phyloP scores from a whole-genome alignment of 2,888 invertebrate species.

The Limenitis camilla region DNA sequence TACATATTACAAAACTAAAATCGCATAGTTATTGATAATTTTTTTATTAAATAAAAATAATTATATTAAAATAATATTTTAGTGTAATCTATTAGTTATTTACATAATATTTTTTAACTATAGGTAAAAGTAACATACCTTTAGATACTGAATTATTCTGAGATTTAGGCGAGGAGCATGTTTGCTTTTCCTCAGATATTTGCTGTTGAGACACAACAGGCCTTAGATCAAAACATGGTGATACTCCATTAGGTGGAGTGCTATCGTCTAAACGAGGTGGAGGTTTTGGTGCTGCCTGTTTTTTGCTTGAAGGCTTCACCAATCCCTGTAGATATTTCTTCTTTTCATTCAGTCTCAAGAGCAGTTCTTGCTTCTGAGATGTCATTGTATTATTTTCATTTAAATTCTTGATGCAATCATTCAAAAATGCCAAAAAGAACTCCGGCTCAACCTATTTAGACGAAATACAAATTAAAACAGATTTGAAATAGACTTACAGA shows the following conservation, averaged over 20 bases:
- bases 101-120: not conserved
- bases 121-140: slow-evolving; percentile 33
- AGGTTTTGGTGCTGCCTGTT: slow-evolving; percentile 60
- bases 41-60: slow-evolving; percentile 6
- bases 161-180: slow-evolving; percentile 47
- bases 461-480: slow-evolving; percentile 1
- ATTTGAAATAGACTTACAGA: not conserved
- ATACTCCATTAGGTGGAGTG: slow-evolving; percentile 65
- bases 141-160: slow-evolving; percentile 35
- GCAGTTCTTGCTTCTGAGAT: slow-evolving; percentile 76
- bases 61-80: not conserved
- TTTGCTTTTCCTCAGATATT: slow-evolving; percentile 54
- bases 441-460: slow-evolving; percentile 78
- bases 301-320: slow-evolving; percentile 51
- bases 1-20: no score
- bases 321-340: slow-evolving; percentile 73
- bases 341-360: slow-evolving; percentile 78
- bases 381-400: slow-evolving; percentile 57
- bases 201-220: slow-evolving; percentile 67
- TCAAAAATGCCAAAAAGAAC: slow-evolving; percentile 81
- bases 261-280: slow-evolving; percentile 59
- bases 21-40: no score
- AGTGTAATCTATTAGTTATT: not conserved
- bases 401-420: slow-evolving; percentile 78
- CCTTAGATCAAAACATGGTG: slow-evolving; percentile 62